These are phyloP conservation scores for Dynastes grantii DNA, from an alignment of 2,888 invertebrate species.

Conservation along the genomic window DNA sequence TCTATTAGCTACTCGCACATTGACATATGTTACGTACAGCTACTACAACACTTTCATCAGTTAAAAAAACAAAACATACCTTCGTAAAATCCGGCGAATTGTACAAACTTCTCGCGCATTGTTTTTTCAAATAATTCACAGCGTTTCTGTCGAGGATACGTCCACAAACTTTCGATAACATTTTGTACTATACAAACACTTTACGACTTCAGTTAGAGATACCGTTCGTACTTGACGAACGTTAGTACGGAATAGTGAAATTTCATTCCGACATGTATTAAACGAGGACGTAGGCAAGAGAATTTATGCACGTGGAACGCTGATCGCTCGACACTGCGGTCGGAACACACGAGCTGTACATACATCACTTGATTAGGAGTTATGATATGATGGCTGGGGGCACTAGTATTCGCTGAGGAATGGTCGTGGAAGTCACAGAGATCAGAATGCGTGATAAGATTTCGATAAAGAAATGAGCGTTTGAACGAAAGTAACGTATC, in stretches of 20 bases:
- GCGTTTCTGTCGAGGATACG: conserved; percentile 10
- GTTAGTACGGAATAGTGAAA: conserved; percentile 6
- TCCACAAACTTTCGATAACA: conserved; percentile 37
- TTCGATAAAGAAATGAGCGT: background rate
- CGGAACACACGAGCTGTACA: background rate
- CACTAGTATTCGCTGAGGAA: background rate
- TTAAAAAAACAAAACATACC: conserved; percentile 42
- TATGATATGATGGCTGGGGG: background rate
- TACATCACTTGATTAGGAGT: background rate
- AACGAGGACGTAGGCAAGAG: background rate
- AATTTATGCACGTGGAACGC: conserved; percentile 18
- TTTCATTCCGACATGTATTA: conserved; percentile 1
- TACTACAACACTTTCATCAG: background rate
- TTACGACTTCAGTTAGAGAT: background rate
- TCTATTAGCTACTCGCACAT: too few species aligned
- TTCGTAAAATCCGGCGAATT: conserved; percentile 53
- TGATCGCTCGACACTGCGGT: conserved; percentile 7
- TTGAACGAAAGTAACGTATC: too few species aligned
- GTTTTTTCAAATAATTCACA: conserved; percentile 11
- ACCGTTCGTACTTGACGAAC: background rate
- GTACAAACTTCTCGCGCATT: conserved; percentile 17
- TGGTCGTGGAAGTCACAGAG: background rate
- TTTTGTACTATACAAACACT: background rate
- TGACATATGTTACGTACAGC: background rate
- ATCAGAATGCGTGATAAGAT: background rate